Percentiles rank a stretch among this genome's conserved stretches.
These are phyloP conservation scores for Cephus spinipes DNA, from an alignment of 2,888 invertebrate species.

Conservation along the genomic window DNA sequence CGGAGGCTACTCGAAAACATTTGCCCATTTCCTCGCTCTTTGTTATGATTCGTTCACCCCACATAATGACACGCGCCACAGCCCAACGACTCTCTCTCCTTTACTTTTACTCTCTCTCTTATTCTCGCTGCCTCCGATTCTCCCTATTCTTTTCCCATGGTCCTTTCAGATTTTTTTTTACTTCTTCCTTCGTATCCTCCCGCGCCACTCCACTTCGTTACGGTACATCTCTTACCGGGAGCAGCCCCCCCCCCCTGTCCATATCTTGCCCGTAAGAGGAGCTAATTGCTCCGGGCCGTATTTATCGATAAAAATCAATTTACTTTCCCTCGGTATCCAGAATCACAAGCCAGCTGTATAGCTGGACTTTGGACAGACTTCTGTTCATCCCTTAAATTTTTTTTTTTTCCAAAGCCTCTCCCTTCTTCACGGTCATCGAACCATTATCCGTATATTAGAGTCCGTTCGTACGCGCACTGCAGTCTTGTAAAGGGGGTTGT, in stretches of 20 bases:
- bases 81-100: slow-evolving; percentile 5
- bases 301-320: background rate
- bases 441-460: background rate
- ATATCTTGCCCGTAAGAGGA: slow-evolving; percentile 13
- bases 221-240: background rate
- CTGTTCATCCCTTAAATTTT: background rate
- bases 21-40: slow-evolving; percentile 35
- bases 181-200: slow-evolving; percentile 23
- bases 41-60: slow-evolving; percentile 44
- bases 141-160: background rate
- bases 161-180: background rate
- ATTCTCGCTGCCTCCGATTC: background rate
- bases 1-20: slow-evolving; percentile 28
- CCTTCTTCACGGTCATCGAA: background rate
- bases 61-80: slow-evolving; percentile 46
- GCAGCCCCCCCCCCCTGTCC: background rate
- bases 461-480: background rate
- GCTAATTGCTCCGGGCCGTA: slow-evolving; percentile 37
- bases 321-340: background rate
- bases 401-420: background rate
- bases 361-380: background rate
- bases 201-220: background rate
- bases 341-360: background rate
- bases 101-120: background rate
- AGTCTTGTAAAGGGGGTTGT: background rate